Base-by-base conservation (phyloP, 2,113 vertebrate species). In the Oncorhynchus clarkii region DNA sequence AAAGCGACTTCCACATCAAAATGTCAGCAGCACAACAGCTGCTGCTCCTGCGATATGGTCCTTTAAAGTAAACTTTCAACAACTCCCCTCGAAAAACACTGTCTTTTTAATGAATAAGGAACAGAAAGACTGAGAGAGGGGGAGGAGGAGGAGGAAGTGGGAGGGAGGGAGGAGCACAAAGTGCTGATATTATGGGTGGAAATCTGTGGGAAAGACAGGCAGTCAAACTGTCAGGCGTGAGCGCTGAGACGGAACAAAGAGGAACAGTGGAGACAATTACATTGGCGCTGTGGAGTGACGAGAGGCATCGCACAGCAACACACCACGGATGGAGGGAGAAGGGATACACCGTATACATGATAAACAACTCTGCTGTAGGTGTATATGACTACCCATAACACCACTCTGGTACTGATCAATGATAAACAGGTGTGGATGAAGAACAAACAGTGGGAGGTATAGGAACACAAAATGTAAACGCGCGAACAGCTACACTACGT, bases 51-150 rank as follows among this genome's bases (percentile, higher is more conserved):
- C 82, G 73, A 82, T 82, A 66, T 48, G 62, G 75, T 87, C 79
- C 76, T 82, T 87, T 78, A 88, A 93, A 92, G 90, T 89, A 87
- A 93, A 92, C 87, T 93, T 93, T 89, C 78, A 34, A 60, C 82
- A 89, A 91, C 77, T 90, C 82, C 81, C 74, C 81, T 76, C 34
- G 70, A 72, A 48, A 66, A 75, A 74, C 73, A 69, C 62, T 67
- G 22, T 73, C 54, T 45, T 76, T 86, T 82, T 84, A 87, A 89
- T 86, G 80, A 87, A 83, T 71, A 77, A 74, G 76, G 74, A 51
- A 3, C 4, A 24, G 45, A 39, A 45, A 48, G 60, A 18, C 18
- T 64, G 26, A 66, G 2, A 24, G 20, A 24, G 7, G 59, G 26
- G 45, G 70, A n/a, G 49, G 51, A 6, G 12, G 22, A n/a, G 20